Base-by-base conservation (phyloP, 2,113 vertebrate genomes). In the Thunnus thynnus region DNA sequence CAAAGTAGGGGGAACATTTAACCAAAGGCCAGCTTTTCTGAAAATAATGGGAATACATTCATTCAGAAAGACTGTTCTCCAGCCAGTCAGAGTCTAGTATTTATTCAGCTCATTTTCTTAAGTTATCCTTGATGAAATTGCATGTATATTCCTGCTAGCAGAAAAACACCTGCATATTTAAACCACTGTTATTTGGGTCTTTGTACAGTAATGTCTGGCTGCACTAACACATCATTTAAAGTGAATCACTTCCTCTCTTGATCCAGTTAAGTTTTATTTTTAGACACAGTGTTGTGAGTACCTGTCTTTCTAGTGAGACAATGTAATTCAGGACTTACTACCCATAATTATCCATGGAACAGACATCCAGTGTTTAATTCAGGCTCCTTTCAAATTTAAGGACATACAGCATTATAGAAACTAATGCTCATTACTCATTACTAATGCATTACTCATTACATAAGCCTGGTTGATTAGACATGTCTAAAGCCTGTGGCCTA, bases 181-280 rank as follows among this genome's bases (percentile, higher is more conserved):
- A 76, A 16, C 13, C n/a, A 13, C 22, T 41, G 32, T 71, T 70
- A 64, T 64, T 63, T 56, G 20, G 27, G 13, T 55, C 47, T 25
- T 41, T 63, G 41, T 50, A 61, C 7, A 54, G 67, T 54, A 50
- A 78, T 52, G 65, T 76, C 52, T 80, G 66, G 55, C 55, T 81
- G 68, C 32, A 51, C 20, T 27, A 73, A 61, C 52, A 8, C 71
- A 58, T 75, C 54, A 71, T 76, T 66, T 46, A 44, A 76, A 66
- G 83, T 76, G 78, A 72, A 72, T 86, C 76, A 79, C 75, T 76
- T 79, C 71, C 65, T 76, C 60, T 20, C 32, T 73, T n/a, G 2
- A 51, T 54, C 51, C 20, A 67, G 51, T 68, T 41, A 13, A 11
- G 2, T 36, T 72, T 66, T 84, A 84, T 79, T 79, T 79, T 70